A percentile compares a stretch with the other conserved stretches of the same genome.
phyloP scores from a whole-genome alignment of 2,113 vertebrate species.

The Paramormyrops kingsleyae region DNA sequence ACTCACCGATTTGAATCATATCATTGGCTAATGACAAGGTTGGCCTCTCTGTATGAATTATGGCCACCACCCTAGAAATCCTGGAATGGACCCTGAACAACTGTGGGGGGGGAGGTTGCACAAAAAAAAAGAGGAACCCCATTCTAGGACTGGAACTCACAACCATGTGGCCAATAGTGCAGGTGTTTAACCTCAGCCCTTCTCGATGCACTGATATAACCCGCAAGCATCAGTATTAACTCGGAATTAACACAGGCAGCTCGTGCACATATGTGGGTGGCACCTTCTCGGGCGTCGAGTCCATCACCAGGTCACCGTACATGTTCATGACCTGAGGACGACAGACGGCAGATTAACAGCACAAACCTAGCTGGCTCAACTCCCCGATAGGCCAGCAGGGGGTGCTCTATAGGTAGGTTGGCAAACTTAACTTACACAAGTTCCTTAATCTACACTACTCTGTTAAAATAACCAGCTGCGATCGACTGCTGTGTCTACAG shows the following conservation, averaged over 20 bases:
- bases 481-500: background rate
- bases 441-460: background rate
- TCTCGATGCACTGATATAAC: background rate
- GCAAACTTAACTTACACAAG: background rate
- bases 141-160: background rate
- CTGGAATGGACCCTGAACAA: background rate
- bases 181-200: background rate
- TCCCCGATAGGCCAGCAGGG: background rate
- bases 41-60: background rate
- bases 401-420: background rate
- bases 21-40: background rate
- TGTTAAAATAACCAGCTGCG: background rate
- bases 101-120: too few species aligned
- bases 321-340: constrained; percentile 80
- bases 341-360: background rate
- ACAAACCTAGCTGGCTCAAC: background rate
- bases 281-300: constrained; percentile 82
- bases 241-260: background rate
- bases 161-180: background rate
- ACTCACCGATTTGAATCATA: background rate
- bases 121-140: background rate
- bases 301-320: constrained; percentile 90
- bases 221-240: background rate
- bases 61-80: background rate
- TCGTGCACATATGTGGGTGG: background rate